Percentiles rank a stretch among this genome's conserved stretches.
Evolutionary conservation across 2,888 invertebrate genomes (phyloP).

Genomic region (Phlogophora meticulosa): DNA sequence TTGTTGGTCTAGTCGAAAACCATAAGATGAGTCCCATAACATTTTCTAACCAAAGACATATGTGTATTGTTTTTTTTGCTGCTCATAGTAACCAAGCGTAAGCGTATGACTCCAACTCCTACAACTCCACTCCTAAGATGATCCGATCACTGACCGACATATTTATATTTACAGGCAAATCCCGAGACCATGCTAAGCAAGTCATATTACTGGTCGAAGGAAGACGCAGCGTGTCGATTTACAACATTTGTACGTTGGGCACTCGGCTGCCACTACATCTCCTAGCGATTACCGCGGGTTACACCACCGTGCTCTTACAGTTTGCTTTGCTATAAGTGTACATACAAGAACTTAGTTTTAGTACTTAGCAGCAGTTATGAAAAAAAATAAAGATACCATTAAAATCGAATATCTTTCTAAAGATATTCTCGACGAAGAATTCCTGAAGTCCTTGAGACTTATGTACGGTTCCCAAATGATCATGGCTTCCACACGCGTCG

Average conservation of each 20-base stretch:
- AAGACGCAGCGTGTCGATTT: constrained; percentile 75
- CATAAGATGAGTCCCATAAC: too few species aligned
- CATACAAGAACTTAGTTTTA: not conserved
- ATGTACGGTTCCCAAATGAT: constrained; percentile 71
- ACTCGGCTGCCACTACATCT: constrained; percentile 73
- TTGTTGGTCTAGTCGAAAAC: too few species aligned
- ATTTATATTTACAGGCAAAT: constrained; percentile 68
- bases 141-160: not conserved
- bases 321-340: constrained; percentile 72
- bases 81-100: too few species aligned
- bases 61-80: too few species aligned
- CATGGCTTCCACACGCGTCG: constrained; percentile 75
- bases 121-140: too few species aligned
- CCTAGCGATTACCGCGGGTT: constrained; percentile 77
- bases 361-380: constrained; percentile 14
- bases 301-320: constrained; percentile 80
- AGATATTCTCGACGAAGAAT: constrained; percentile 77
- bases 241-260: constrained; percentile 76
- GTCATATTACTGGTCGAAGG: constrained; percentile 75
- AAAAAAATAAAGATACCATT: constrained; percentile 31
- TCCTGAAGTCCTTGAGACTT: constrained; percentile 68
- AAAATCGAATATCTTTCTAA: constrained; percentile 75
- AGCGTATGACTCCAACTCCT: too few species aligned
- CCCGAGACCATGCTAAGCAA: constrained; percentile 73
- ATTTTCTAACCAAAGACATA: too few species aligned